These are phyloP conservation scores for Myotis planiceps DNA, from an alignment of 2,797 vertebrate species.

Conservation along the genomic window DNA sequence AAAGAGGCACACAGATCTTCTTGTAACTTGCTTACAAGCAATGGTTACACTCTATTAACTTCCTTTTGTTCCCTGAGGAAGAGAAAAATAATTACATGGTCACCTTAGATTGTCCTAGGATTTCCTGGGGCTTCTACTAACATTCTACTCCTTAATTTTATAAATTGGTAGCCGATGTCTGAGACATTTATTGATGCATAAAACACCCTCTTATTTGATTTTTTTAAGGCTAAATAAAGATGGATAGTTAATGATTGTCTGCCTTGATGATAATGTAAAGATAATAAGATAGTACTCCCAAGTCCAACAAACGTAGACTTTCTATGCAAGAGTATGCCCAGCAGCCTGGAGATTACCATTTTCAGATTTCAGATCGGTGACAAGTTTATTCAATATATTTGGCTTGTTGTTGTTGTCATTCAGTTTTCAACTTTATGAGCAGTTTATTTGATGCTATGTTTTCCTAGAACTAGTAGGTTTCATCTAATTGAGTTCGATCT, in stretches of 20 bases:
- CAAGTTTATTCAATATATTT: neutral
- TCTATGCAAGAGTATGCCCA: neutral
- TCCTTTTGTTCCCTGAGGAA: too few relatives aligned
- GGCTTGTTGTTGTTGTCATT: neutral
- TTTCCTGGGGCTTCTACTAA: neutral
- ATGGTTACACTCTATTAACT: too few relatives aligned
- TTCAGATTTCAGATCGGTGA: neutral
- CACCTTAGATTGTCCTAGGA: too few relatives aligned
- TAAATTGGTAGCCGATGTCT: neutral
- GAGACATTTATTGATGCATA: neutral
- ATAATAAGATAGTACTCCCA: neutral
- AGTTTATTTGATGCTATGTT: neutral
- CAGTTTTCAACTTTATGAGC: constrained; percentile 1
- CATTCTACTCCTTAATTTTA: neutral
- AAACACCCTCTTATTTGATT: neutral
- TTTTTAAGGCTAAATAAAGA: neutral
- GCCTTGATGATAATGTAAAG: neutral
- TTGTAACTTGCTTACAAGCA: too few relatives aligned
- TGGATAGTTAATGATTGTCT: neutral
- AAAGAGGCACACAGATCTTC: too few relatives aligned
- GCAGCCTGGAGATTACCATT: neutral
- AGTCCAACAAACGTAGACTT: neutral
- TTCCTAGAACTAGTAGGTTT: neutral
- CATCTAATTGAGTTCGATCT: neutral
- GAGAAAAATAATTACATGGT: too few relatives aligned